A percentile compares a stretch with the other conserved stretches of the same genome.
These are phyloP conservation scores for Macaca fascicularis DNA, from an alignment of 2,113 vertebrate genomes.

Conservation along the genomic window T2T-MFA8v1.1 NC_088377.1:171517001-171517500, in stretches of 20 bases:
- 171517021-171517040: neutral
- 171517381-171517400: neutral
- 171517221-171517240: neutral
- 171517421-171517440: neutral
- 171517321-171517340: neutral
- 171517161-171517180: conserved; percentile 67
- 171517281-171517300: conserved; percentile 16
- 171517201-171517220: conserved; percentile 27
- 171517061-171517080: neutral
- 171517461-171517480: neutral
- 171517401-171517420: neutral
- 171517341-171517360: neutral
- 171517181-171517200: conserved; percentile 25
- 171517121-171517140: neutral
- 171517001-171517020: neutral
- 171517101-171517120: neutral
- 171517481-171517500: neutral
- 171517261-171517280: conserved; percentile 6
- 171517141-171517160: conserved; percentile 60
- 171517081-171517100: neutral
- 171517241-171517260: conserved; percentile 49
- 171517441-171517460: neutral
- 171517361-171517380: neutral
- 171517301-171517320: fast-evolving
- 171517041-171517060: neutral